A percentile compares a stretch with the other conserved stretches of the same genome.
Conservation (phyloP, 2,797 vertebrate genomes). For the Halcyon leucocephala region DNA sequence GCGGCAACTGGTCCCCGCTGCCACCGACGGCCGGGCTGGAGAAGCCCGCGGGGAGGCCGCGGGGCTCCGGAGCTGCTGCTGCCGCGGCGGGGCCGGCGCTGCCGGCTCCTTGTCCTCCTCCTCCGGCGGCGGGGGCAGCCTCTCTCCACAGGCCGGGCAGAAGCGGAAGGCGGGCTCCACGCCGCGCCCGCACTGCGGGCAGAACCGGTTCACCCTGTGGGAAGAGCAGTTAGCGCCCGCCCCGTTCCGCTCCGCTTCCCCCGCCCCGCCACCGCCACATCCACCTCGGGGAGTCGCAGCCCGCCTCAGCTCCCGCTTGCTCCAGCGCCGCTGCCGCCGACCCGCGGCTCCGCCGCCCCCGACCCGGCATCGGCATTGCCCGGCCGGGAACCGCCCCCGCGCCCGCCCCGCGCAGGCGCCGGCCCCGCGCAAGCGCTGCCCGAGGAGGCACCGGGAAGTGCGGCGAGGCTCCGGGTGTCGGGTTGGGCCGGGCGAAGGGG, state of each 20-base stretch:
- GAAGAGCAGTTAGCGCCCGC: not conserved
- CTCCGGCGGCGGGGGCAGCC: slow-evolving; percentile 67
- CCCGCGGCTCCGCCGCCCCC: not conserved
- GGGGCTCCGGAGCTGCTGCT: not conserved
- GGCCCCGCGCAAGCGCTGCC: not conserved
- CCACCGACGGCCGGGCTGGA: not conserved
- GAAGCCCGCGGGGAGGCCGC: not conserved
- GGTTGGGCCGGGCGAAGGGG: not conserved
- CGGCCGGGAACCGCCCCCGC: not conserved
- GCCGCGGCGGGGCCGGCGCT: not conserved
- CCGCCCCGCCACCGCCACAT: not conserved
- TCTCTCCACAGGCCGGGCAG: slow-evolving; percentile 88
- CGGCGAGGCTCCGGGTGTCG: no score
- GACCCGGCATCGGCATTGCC: not conserved
- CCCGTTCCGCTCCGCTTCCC: not conserved
- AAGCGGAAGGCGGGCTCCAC: slow-evolving; percentile 84
- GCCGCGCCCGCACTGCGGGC: slow-evolving; percentile 87
- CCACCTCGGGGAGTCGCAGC: not conserved
- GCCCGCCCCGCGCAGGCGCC: not conserved
- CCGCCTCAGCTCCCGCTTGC: not conserved
- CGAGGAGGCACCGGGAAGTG: no score
- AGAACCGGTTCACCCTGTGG: slow-evolving; percentile 85
- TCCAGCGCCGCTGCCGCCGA: not conserved
- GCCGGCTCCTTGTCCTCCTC: not conserved
- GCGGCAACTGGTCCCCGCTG: not conserved